Evolutionary conservation across 2,113 vertebrate species (phyloP).

Genomic region (Microcebus tavaratra): DNA sequence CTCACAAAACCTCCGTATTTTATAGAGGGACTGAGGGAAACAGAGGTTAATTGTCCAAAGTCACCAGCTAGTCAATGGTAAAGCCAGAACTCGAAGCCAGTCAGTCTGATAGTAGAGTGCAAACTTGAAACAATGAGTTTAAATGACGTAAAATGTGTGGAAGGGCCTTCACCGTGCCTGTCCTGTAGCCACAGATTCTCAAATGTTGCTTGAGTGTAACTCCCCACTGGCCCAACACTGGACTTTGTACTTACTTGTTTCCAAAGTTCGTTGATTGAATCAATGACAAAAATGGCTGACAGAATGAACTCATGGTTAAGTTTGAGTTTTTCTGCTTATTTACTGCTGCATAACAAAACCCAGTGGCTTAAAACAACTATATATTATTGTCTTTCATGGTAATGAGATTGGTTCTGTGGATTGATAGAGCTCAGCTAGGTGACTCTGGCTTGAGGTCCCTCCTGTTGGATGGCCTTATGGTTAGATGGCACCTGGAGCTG

Average conservation of each 20-base stretch:
- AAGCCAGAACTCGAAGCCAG: background rate
- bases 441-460: background rate
- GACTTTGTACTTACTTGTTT: background rate
- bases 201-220: background rate
- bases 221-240: background rate
- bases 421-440: background rate
- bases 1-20: background rate
- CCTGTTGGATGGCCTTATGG: background rate
- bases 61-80: background rate
- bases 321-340: background rate
- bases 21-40: background rate
- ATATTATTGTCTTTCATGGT: background rate
- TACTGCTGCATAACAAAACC: background rate
- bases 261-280: background rate
- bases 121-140: too few relatives aligned
- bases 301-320: background rate
- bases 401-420: background rate
- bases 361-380: background rate
- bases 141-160: background rate
- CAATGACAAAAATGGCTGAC: background rate
- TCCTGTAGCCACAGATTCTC: background rate
- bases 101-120: background rate
- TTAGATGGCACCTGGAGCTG: background rate
- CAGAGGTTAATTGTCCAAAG: background rate
- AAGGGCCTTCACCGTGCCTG: background rate